Percentiles rank a stretch among this genome's conserved stretches.
Evolutionary conservation across 2,113 vertebrate genomes (phyloP).

Genomic region (Isichthys henryi): DNA sequence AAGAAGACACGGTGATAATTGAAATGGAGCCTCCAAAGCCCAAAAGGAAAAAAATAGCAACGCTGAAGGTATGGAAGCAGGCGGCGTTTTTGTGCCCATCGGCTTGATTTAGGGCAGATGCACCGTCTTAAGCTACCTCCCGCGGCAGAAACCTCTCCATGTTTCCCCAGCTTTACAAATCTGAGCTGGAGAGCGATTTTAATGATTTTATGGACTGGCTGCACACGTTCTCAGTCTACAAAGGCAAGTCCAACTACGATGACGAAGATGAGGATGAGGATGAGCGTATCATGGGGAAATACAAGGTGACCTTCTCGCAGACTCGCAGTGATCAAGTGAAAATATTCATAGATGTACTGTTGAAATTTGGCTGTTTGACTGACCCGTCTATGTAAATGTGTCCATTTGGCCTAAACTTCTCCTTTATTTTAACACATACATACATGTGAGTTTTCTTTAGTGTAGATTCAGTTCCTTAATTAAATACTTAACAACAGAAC

Average conservation of each 20-base stretch:
- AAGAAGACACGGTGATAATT: slow-evolving; percentile 43
- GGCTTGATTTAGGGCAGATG: neutral
- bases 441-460: neutral
- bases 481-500: neutral
- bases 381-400: neutral
- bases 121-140: neutral
- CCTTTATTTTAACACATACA: neutral
- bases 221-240: slow-evolving; percentile 71
- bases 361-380: neutral
- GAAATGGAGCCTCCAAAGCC: slow-evolving; percentile 51
- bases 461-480: neutral
- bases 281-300: slow-evolving; percentile 78
- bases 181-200: slow-evolving; percentile 80
- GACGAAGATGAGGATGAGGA: slow-evolving; percentile 73
- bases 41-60: slow-evolving; percentile 58
- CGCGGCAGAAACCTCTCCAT: neutral
- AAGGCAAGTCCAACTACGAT: slow-evolving; percentile 65
- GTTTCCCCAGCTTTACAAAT: slow-evolving; percentile 68
- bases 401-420: neutral
- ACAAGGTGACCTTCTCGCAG: slow-evolving; percentile 68
- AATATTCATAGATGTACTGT: neutral
- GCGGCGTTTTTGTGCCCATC: neutral
- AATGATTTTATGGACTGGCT: slow-evolving; percentile 88
- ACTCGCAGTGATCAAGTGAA: neutral
- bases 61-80: slow-evolving; percentile 55